Conservation (phyloP, 2,888 invertebrate species). For the Amphipoea lucens region DNA sequence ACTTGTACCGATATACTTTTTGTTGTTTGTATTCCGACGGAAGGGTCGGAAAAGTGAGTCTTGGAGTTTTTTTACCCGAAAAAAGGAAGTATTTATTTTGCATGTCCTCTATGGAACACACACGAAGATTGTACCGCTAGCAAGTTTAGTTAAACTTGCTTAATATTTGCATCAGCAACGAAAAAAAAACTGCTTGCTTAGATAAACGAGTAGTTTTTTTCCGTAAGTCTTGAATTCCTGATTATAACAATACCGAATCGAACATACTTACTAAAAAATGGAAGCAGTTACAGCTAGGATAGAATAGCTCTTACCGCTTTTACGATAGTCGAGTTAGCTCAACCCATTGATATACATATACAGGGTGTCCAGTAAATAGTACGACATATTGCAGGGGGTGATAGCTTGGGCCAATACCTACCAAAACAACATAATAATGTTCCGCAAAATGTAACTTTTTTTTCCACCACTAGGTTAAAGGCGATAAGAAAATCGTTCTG, state of each 20-base stretch:
- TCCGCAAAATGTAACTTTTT: too few relatives aligned
- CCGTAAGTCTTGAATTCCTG: not conserved
- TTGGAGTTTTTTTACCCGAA: constrained; percentile 58
- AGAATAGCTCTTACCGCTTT: not conserved
- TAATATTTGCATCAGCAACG: too few relatives aligned
- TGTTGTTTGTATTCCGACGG: constrained; percentile 75
- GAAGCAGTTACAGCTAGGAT: not conserved
- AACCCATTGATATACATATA: too few relatives aligned
- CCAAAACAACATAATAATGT: too few relatives aligned
- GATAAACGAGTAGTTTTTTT: not conserved
- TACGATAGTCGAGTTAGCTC: not conserved
- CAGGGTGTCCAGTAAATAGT: too few relatives aligned
- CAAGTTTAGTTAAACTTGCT: not conserved
- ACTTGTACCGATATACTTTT: constrained; percentile 67
- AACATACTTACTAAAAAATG: not conserved
- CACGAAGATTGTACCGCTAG: constrained; percentile 68
- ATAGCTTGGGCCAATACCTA: too few relatives aligned
- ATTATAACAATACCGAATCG: not conserved
- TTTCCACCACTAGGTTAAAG: too few relatives aligned
- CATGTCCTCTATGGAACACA: constrained; percentile 73
- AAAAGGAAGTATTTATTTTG: constrained; percentile 43
- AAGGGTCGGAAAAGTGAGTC: constrained; percentile 74
- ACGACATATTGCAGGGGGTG: too few relatives aligned
- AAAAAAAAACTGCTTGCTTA: not conserved
- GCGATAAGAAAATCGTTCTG: too few relatives aligned